A percentile compares a stretch with the other conserved stretches of the same genome.
Evolutionary conservation across 2,797 vertebrate genomes (phyloP).

Genomic region (Octomys mimax): DNA sequence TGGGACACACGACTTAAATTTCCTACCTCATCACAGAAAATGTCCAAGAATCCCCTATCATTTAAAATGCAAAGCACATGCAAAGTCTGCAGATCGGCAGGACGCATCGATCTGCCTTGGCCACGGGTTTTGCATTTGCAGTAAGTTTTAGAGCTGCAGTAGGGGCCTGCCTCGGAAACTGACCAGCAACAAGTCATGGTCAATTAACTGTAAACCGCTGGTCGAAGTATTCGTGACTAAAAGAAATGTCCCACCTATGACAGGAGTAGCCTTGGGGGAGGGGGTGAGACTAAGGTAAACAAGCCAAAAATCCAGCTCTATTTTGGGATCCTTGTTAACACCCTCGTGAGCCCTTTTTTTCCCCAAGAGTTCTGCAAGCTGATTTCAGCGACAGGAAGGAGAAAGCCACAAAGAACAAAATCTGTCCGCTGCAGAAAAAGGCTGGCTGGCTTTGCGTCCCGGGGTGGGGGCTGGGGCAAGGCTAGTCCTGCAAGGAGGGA

Average conservation of each 20-base stretch:
- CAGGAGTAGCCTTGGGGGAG: conserved; percentile 3
- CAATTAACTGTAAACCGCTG: conserved; percentile 87
- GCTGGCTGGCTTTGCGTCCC: neutral
- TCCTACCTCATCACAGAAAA: conserved; percentile 87
- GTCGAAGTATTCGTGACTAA: conserved; percentile 83
- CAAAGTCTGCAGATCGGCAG: conserved; percentile 78
- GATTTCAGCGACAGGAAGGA: conserved; percentile 58
- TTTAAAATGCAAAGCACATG: conserved; percentile 87
- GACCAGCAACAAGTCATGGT: conserved; percentile 87
- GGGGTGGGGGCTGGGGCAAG: neutral
- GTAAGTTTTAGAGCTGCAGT: conserved; percentile 86
- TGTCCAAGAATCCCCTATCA: conserved; percentile 85
- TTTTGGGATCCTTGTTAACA: conserved; percentile 69
- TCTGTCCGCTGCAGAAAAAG: neutral
- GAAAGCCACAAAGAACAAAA: neutral
- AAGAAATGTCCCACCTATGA: conserved; percentile 77
- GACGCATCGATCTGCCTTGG: conserved; percentile 86
- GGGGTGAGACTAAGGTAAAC: conserved; percentile 74
- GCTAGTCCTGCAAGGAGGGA: neutral
- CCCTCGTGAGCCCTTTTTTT: conserved; percentile 64
- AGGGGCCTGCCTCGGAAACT: conserved; percentile 86
- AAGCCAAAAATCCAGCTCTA: conserved; percentile 81
- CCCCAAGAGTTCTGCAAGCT: conserved; percentile 67
- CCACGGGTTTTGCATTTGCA: conserved; percentile 85
- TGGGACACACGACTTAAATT: conserved; percentile 81